Percentiles rank a stretch among this genome's conserved stretches.
Conservation (phyloP, 1,140 invertebrate genomes). For the Drosophila seguyi region DNA sequence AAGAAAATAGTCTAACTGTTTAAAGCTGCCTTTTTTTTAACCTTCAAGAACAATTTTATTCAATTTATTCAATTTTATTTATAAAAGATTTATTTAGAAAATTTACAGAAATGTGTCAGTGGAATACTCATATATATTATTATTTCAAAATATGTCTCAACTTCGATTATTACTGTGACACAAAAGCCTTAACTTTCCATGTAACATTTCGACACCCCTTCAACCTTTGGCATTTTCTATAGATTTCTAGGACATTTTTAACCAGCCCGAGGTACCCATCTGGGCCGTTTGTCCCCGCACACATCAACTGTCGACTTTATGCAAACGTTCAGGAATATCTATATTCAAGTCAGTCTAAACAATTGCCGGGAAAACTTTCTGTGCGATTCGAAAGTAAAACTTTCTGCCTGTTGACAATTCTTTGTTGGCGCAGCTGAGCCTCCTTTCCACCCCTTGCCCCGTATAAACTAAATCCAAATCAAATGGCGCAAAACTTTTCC, state of each 20-base stretch:
- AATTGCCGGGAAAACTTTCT: slow-evolving; percentile 67
- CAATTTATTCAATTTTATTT: no score
- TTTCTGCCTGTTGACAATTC: slow-evolving; percentile 67
- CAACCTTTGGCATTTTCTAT: not conserved
- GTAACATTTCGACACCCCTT: not conserved
- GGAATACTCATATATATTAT: not conserved
- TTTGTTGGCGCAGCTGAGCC: slow-evolving; percentile 73
- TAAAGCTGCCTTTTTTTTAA: not conserved
- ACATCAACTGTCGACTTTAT: slow-evolving; percentile 57
- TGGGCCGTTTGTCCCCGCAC: slow-evolving; percentile 5
- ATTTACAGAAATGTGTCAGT: not conserved
- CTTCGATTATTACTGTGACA: not conserved
- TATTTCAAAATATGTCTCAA: not conserved
- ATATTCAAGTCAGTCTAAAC: slow-evolving; percentile 51
- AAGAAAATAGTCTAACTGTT: not conserved
- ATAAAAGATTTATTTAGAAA: not conserved
- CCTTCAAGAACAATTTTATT: no score
- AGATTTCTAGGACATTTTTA: not conserved
- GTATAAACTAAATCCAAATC: slow-evolving; percentile 59
- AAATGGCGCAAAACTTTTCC: slow-evolving; percentile 75
- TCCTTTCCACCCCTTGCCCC: not conserved
- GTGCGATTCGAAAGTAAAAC: slow-evolving; percentile 74
- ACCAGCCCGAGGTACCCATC: slow-evolving; percentile 17
- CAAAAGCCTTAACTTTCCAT: not conserved
- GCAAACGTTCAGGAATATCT: slow-evolving; percentile 33